Evolutionary conservation across 2,797 vertebrate genomes (phyloP).

Genomic region (Cephalopachus bancanus): DNA sequence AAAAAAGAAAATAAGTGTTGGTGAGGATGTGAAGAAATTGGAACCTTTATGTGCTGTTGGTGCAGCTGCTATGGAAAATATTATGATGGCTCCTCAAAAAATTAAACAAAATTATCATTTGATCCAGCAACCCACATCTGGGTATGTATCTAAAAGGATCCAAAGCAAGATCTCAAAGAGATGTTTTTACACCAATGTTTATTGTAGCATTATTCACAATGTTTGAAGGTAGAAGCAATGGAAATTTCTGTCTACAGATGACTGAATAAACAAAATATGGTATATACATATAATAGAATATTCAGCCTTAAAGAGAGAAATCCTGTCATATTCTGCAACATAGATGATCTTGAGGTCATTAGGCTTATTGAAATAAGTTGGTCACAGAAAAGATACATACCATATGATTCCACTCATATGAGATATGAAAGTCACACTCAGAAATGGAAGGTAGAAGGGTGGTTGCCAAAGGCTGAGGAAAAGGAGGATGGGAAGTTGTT

Average conservation of each 20-base stretch:
- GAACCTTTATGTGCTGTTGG: neutral
- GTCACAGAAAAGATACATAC: neutral
- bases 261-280: neutral
- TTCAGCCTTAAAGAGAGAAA: constrained; percentile 5
- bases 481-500: neutral
- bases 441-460: neutral
- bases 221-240: neutral
- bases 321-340: neutral
- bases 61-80: neutral
- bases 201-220: neutral
- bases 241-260: neutral
- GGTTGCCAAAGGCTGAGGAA: neutral
- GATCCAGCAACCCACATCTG: neutral
- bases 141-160: neutral
- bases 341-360: neutral
- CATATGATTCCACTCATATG: neutral
- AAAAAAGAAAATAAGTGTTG: neutral
- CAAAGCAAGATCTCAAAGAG: constrained; percentile 17
- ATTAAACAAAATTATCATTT: neutral
- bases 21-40: constrained; percentile 15
- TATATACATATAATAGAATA: neutral
- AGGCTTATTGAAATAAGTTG: neutral
- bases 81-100: neutral
- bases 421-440: neutral
- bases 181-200: neutral